Base-by-base conservation (phyloP, 2,797 vertebrate species). In the Malacoctenus gilli region DNA sequence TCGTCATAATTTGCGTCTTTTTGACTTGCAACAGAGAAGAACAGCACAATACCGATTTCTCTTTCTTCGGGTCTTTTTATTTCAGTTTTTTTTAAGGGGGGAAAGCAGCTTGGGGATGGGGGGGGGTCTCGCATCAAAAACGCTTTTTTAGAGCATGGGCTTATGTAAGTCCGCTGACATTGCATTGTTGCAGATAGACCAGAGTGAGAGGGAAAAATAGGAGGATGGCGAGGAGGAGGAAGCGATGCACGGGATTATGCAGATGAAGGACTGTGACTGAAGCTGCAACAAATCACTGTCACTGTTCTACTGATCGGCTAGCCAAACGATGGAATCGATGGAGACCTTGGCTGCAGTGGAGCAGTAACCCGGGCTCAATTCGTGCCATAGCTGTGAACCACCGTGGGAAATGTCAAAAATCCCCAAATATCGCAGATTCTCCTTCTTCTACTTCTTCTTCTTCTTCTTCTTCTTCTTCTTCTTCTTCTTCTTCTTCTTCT, bases 191-290 rank as follows among this genome's bases (percentile, higher is more conserved):
- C 44, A 35, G 40, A 34, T n/a, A 72, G 21, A 35, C 5, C 13
- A 40, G 15, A 62, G 52, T 34, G n/a, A n/a, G n/a, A n/a, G n/a
- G n/a, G n/a, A n/a, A n/a, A 48, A 36, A 16, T 41, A 31, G 25
- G n/a, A 60, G 10, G 59, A 13, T 28, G 25, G 9, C 46, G 16
- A 36, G n/a, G 35, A 32, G 15, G 37, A 65, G 2, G 1, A 32
- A 61, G 50, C 1, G 38, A 77, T 75, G 50, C 78, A 76, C 69
- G 38, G 68, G 73, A 80, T 75, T 72, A 79, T 58, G 40, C 42
- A 68, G 64, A 74, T 59, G 57, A 47, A 43, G 66, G 69, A 73
- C 64, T 7, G 46, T 20, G 34, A 50, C 34, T 50, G 34, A 71
- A 75, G 41, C 59, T 46, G 20, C 4, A n/a, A 28, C 60, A 68